A percentile compares a stretch with the other conserved stretches of the same genome.
These are phyloP conservation scores for Buathra laborator DNA, from an alignment of 2,888 invertebrate species.

Conservation along the genomic window DNA sequence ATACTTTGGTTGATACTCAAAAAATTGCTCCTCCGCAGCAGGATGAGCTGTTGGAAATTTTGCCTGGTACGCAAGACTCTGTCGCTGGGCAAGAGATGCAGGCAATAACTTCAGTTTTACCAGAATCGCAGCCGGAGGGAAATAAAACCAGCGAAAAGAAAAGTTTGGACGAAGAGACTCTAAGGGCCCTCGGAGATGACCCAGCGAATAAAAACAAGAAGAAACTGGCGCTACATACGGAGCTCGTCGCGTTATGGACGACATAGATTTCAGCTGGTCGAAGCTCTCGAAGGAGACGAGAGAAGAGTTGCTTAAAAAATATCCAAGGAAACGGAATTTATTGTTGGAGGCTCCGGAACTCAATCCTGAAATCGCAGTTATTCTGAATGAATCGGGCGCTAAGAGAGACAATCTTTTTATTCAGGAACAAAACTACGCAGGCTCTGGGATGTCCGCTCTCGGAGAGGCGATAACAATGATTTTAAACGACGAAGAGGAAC, in stretches of 20 bases:
- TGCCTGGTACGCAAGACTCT: neutral
- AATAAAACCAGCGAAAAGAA: constrained; percentile 27
- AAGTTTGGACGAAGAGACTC: constrained; percentile 57
- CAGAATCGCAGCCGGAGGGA: neutral
- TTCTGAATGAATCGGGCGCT: constrained; percentile 55
- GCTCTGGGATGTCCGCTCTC: constrained; percentile 62
- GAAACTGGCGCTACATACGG: constrained; percentile 54
- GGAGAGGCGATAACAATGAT: constrained; percentile 63
- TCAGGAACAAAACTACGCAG: constrained; percentile 62
- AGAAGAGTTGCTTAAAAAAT: constrained; percentile 58
- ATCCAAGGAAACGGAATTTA: constrained; percentile 63
- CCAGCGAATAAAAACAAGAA: constrained; percentile 47
- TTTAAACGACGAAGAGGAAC: constrained; percentile 37
- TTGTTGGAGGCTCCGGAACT: constrained; percentile 56
- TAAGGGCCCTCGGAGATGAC: constrained; percentile 58
- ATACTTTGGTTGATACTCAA: neutral
- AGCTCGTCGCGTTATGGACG: constrained; percentile 58
- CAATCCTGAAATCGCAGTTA: constrained; percentile 61
- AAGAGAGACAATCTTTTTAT: constrained; percentile 63
- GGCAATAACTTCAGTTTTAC: neutral
- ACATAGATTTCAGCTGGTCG: constrained; percentile 43
- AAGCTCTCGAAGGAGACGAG: constrained; percentile 59
- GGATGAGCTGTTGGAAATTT: neutral
- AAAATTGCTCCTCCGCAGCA: neutral
- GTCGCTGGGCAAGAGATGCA: neutral